These are phyloP conservation scores for Etheostoma spectabile DNA, from an alignment of 2,113 vertebrate genomes.

Conservation along the genomic window DNA sequence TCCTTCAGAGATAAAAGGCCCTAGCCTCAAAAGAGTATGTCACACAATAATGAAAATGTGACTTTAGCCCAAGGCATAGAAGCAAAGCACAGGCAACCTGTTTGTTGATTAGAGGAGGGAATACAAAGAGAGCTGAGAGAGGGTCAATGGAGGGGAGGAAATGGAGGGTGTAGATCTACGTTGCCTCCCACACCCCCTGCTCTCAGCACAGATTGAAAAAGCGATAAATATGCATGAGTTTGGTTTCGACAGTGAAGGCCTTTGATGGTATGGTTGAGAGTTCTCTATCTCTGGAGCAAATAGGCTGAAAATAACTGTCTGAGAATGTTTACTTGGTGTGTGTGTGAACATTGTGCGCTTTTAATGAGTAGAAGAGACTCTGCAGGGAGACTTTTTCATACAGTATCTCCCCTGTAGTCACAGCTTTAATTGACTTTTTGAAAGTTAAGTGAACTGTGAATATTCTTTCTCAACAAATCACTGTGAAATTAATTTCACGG, in stretches of 20 bases:
- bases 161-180: constrained; percentile 51
- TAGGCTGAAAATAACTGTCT: constrained; percentile 71
- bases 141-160: constrained; percentile 72
- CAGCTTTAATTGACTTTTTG: not conserved
- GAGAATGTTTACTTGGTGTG: constrained; percentile 49
- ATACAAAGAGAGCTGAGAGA: constrained; percentile 55
- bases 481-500: constrained; percentile 6
- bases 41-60: constrained; percentile 73
- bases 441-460: not conserved
- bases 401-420: constrained; percentile 6
- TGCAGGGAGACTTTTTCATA: constrained; percentile 15
- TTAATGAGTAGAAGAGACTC: constrained; percentile 54
- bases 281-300: constrained; percentile 67
- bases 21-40: constrained; percentile 52
- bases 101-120: constrained; percentile 70
- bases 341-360: constrained; percentile 51
- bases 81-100: constrained; percentile 55
- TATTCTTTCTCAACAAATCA: not conserved
- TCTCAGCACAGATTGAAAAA: constrained; percentile 74
- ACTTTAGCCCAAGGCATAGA: constrained; percentile 64
- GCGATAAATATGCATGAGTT: constrained; percentile 83
- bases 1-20: constrained; percentile 57
- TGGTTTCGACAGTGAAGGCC: constrained; percentile 61
- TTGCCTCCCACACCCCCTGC: constrained; percentile 24
- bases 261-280: constrained; percentile 72